phyloP scores from a whole-genome alignment of 2,888 invertebrate genomes.

The Cheilosia grossa region DNA sequence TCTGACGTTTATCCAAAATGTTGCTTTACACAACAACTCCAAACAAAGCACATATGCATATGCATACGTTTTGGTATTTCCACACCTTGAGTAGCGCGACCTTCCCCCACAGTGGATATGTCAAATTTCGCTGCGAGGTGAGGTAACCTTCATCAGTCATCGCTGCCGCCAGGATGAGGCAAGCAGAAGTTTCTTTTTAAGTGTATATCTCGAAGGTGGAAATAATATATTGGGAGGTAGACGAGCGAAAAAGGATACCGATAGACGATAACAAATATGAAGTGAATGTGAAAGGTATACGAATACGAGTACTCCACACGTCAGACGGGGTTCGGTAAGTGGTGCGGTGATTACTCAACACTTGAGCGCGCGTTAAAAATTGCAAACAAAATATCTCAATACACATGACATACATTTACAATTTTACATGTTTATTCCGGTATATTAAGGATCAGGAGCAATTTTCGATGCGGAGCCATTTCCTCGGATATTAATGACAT shows the following conservation, averaged over 20 bases:
- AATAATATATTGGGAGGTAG: conserved; percentile 12
- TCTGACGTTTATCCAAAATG: conserved; percentile 37
- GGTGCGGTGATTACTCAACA: conserved; percentile 21
- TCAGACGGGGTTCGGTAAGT: background rate
- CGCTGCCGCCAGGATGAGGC: conserved; percentile 1
- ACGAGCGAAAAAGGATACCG: conserved; percentile 30
- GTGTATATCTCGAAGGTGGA: conserved; percentile 6
- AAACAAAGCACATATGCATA: conserved; percentile 25
- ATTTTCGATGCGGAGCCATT: no score
- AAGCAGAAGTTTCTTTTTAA: background rate
- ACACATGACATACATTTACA: no score
- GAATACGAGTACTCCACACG: no score
- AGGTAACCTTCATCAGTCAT: conserved; percentile 44
- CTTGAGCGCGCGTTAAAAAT: conserved; percentile 13
- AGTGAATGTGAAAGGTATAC: background rate
- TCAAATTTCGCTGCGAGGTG: background rate
- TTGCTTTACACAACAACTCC: background rate
- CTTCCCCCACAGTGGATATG: conserved; percentile 24
- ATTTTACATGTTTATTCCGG: no score
- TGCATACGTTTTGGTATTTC: conserved; percentile 42
- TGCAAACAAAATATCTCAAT: background rate
- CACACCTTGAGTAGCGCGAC: background rate
- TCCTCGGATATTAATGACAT: no score
- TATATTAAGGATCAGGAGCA: no score
- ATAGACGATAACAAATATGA: conserved; percentile 5